These are phyloP conservation scores for Drosophila willistoni DNA, from an alignment of 1,140 invertebrate genomes.

Conservation along the genomic window DNA sequence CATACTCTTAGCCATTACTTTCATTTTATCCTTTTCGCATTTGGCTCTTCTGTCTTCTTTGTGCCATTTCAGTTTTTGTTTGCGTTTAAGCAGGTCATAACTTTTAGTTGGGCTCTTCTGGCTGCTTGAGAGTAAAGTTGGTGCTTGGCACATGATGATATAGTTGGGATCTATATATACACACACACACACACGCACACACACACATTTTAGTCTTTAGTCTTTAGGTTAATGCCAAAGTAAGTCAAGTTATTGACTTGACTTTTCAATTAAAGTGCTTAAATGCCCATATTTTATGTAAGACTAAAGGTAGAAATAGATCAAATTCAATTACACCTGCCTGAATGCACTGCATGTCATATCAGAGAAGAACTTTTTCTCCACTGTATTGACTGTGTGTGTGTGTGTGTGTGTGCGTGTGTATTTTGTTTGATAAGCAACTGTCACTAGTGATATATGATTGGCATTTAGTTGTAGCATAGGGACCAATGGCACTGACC, in stretches of 20 bases:
- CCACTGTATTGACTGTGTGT: neutral
- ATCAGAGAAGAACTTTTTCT: slow-evolving; percentile 1
- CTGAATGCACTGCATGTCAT: slow-evolving; percentile 3
- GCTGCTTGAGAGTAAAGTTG: slow-evolving; percentile 35
- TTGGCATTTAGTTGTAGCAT: slow-evolving; percentile 4
- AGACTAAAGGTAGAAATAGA: neutral
- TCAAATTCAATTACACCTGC: neutral
- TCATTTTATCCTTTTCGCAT: neutral
- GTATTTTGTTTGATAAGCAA: slow-evolving; percentile 4
- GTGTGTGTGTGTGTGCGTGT: neutral
- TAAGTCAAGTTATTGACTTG: slow-evolving; percentile 19
- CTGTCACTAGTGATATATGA: slow-evolving; percentile 17
- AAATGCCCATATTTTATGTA: neutral
- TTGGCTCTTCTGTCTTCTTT: neutral
- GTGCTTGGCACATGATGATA: slow-evolving; percentile 52
- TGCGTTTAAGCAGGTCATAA: slow-evolving; percentile 49
- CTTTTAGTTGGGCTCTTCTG: slow-evolving; percentile 15
- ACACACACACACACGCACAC: neutral
- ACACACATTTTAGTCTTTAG: neutral
- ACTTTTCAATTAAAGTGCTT: slow-evolving; percentile 2
- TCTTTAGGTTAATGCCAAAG: neutral
- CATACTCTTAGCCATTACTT: neutral
- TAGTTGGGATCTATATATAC: neutral
- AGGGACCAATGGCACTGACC: neutral
- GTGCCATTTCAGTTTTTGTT: slow-evolving; percentile 12